Base-by-base conservation (phyloP, 1,140 invertebrate species). In the Copidosoma floridanum region DNA sequence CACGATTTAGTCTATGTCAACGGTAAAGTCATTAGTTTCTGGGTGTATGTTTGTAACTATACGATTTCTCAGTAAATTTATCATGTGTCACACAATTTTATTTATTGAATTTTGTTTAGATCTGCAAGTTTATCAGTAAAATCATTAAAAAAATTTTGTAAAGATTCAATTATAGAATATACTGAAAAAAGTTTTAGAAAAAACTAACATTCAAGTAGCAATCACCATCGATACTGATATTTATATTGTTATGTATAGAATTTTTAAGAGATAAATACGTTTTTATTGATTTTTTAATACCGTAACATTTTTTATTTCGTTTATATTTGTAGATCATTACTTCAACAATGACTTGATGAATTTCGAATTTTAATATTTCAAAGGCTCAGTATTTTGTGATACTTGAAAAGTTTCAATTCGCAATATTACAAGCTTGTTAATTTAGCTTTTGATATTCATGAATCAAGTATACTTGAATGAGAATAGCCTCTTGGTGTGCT, bases 1-100 rank as follows among this genome's bases (percentile, higher is more conserved):
- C 71, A 75, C 68, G 61, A 68, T 68, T 71, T 69, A 69, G 63
- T 60, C 69, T 76, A 75, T 56, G 65, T 59, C 65, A 65, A 68
- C 38, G 20, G 18, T 37, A 16, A 61, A 29, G 10, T 54, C 29
- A n/a, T 50, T 61, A 29, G 35, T 38, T 60, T 61, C 8, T n/a
- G n/a, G n/a, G n/a, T n/a, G n/a, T n/a, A n/a, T n/a, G n/a, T 44
- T 18, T 52, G 32, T 37, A 44, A 5, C 8, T 43, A 52, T 46
- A 2, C n/a, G n/a, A 32, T 32, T 35, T 59, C 48, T 48, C 16
- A 46, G 14, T 46, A 23, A 20, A 2, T 18, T 20, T n/a, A n/a
- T 32, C 16, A 2, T 50, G 12, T 43, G 16, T 43, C 3, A 43
- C 40, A 20, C 18, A 20, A 2, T n/a, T n/a, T 43, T 10, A 20